phyloP scores from a whole-genome alignment of 2,797 vertebrate species.

The Uromys caudimaculatus region DNA sequence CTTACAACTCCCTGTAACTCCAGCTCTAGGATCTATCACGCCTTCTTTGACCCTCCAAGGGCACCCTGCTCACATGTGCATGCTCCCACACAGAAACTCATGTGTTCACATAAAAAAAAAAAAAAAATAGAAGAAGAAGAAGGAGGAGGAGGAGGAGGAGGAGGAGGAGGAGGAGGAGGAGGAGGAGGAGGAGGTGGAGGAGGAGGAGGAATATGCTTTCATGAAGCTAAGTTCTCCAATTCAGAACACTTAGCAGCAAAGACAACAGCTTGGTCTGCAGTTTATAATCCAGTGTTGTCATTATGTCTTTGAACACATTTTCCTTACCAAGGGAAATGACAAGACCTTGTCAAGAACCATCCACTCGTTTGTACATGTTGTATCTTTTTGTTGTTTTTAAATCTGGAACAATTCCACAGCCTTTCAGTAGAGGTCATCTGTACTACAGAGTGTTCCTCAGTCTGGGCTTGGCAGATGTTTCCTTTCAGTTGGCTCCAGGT shows the following conservation, averaged over 20 bases:
- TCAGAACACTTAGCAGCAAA: conserved; percentile 14
- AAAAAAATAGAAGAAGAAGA: too few species aligned
- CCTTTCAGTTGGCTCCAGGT: not conserved
- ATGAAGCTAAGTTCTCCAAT: not conserved
- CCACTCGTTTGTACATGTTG: not conserved
- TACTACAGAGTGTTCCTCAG: not conserved
- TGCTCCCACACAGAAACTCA: not conserved
- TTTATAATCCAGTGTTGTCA: conserved; percentile 2
- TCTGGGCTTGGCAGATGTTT: not conserved
- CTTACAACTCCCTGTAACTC: not conserved
- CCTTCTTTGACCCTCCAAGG: not conserved
- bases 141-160: too few species aligned
- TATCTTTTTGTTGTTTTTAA: conserved; percentile 45
- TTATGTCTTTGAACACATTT: not conserved
- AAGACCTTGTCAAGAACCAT: not conserved
- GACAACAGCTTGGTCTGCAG: conserved; percentile 12
- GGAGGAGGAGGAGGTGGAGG: too few species aligned
- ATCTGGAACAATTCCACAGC: conserved; percentile 34
- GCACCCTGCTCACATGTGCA: not conserved
- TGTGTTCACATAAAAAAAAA: not conserved
- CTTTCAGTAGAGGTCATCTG: conserved; percentile 34
- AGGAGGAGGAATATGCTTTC: not conserved
- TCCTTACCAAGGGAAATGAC: not conserved
- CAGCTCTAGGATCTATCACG: not conserved
- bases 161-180: too few species aligned